These are phyloP conservation scores for Cloeon dipterum DNA, from an alignment of 2,888 invertebrate species.

Conservation along the genomic window DNA sequence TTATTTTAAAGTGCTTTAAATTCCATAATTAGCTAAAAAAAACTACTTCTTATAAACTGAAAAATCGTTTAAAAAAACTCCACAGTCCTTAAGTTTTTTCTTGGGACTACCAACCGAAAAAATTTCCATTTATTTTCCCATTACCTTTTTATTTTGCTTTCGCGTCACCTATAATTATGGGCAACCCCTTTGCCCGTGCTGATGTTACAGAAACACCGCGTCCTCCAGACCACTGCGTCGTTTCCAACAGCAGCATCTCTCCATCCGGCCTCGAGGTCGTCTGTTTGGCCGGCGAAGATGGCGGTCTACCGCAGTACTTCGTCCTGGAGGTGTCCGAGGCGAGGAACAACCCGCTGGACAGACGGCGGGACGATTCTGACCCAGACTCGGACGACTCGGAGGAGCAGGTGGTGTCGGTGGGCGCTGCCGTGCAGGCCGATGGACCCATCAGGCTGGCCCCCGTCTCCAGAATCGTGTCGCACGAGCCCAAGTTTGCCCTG, in stretches of 20 bases:
- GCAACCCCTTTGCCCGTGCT: too few relatives aligned
- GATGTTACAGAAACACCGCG: conserved; percentile 56
- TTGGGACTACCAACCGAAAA: too few relatives aligned
- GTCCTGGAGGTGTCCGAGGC: conserved; percentile 40
- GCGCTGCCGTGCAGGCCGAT: conserved; percentile 1
- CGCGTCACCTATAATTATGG: too few relatives aligned
- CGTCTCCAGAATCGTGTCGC: conserved; percentile 36
- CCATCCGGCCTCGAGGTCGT: conserved; percentile 31
- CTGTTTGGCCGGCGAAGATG: conserved; percentile 57
- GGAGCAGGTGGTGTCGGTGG: conserved; percentile 11
- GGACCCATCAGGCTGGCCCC: conserved; percentile 18
- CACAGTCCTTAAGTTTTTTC: background rate
- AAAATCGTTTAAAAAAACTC: too few relatives aligned
- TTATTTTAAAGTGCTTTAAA: too few relatives aligned
- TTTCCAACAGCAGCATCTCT: conserved; percentile 32
- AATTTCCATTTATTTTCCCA: too few relatives aligned
- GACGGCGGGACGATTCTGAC: conserved; percentile 5
- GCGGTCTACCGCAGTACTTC: conserved; percentile 61
- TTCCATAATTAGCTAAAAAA: too few relatives aligned
- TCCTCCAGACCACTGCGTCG: conserved; percentile 46
- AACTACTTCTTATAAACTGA: too few relatives aligned
- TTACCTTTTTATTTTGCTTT: too few relatives aligned
- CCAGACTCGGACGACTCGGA: background rate
- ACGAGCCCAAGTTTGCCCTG: conserved; percentile 43
- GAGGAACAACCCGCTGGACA: conserved; percentile 4